Evolutionary conservation across 1,140 invertebrate species (phyloP).

Genomic region (Gonioctena quinquepunctata): DNA sequence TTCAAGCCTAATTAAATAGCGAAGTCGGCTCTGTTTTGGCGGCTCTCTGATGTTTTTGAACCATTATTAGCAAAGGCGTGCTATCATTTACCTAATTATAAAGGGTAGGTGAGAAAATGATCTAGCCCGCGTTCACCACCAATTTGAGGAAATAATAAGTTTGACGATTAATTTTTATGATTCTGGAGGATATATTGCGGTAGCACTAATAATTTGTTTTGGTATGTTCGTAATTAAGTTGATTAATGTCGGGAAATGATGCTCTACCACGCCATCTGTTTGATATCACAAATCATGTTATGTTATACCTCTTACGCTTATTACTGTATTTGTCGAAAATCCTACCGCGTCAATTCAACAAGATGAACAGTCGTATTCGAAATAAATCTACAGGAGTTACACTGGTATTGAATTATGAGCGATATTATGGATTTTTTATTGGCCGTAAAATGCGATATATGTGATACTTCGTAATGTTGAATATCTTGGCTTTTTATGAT

Average conservation of each 20-base stretch:
- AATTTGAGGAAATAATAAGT: constrained; percentile 9
- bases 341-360: too few relatives aligned
- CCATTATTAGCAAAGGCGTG: constrained; percentile 43
- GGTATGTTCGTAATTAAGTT: constrained; percentile 21
- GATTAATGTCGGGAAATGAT: constrained; percentile 11
- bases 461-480: too few relatives aligned
- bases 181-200: neutral
- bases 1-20: constrained; percentile 8
- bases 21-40: neutral
- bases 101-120: constrained; percentile 36
- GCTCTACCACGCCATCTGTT: neutral
- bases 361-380: too few relatives aligned
- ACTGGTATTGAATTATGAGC: too few relatives aligned
- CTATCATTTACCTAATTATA: constrained; percentile 45
- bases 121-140: neutral
- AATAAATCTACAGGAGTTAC: too few relatives aligned
- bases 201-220: constrained; percentile 16
- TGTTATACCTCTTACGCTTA: too few relatives aligned
- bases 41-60: constrained; percentile 23
- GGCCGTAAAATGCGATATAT: too few relatives aligned
- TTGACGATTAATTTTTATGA: constrained; percentile 20
- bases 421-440: too few relatives aligned
- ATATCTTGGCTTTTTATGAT: too few relatives aligned
- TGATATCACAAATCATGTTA: neutral
- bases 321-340: too few relatives aligned